Evolutionary conservation across 2,113 vertebrate species (phyloP), one percentile per base, ranked within the genome.

Genomic region (Syngnathoides biaculeatus): DNA sequence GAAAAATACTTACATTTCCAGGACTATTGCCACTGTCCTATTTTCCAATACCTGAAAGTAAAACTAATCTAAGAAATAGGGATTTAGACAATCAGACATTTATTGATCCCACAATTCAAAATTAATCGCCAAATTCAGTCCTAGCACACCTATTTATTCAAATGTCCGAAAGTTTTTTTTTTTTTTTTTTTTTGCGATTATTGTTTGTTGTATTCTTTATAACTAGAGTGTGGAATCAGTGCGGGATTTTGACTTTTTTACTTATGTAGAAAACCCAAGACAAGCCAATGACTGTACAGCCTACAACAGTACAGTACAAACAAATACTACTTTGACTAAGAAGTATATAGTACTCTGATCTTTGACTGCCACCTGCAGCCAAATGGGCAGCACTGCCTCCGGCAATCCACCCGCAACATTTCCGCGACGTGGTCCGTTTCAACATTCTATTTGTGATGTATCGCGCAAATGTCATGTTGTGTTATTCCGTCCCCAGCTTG

Each of bases 291-390:
- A 22, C 8, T 22, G n/a, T 9, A 22, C 20, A 22, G 10, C n/a
- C 9, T 12, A 35, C 14, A 50, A 50, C 19, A 50, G 48, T 15
- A 53, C 10, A 53, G 22, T 9, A 53, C 11, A 53, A 27, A 27
- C 53, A 56, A 56, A n/a, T 52, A 50, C 48, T n/a, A n/a, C n/a
- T n/a, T n/a, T n/a, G n/a, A n/a, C n/a, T n/a, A n/a, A n/a, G n/a
- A n/a, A n/a, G n/a, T n/a, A n/a, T n/a, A n/a, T n/a, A n/a, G n/a
- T n/a, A n/a, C n/a, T 6, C 30, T 79, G 73, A 63, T 12, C 62
- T 45, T 4, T 65, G 52, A 67, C 73, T 79, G 86, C 86, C 84
- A 75, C 42, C 86, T 85, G 39, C 74, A 84, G 82, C 66, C 69
- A 65, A 20, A 5, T 38, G 42, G 58, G 59, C 59, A 62, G 14